A percentile compares a stretch with the other conserved stretches of the same genome.
These are phyloP conservation scores for Andrena minutula DNA, from an alignment of 2,888 invertebrate species.

Conservation along the genomic window DNA sequence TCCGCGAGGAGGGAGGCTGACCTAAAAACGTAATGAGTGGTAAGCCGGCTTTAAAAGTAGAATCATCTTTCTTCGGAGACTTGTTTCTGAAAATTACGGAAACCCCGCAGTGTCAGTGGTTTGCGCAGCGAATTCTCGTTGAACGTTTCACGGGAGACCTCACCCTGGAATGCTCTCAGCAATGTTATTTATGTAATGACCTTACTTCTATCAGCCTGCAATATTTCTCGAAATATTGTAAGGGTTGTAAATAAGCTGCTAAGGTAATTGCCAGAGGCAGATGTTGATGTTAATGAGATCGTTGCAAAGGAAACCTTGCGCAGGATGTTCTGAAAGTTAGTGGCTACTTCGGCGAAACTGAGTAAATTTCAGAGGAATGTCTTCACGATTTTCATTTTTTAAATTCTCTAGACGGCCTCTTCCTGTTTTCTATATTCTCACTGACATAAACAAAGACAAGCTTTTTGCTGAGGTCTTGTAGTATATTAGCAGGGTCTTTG, in stretches of 20 bases:
- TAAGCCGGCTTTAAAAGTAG: constrained; percentile 51
- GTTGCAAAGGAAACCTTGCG: not conserved
- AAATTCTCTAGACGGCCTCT: too few species aligned
- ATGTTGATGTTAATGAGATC: not conserved
- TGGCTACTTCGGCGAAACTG: too few species aligned
- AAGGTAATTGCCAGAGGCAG: not conserved
- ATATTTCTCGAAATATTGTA: not conserved
- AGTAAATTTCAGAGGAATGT: too few species aligned
- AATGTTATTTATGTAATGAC: not conserved
- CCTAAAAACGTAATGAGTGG: constrained; percentile 56
- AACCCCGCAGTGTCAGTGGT: not conserved
- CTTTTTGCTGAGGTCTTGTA: too few species aligned
- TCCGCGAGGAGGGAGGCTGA: constrained; percentile 15
- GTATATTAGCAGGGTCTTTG: too few species aligned
- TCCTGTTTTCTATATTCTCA: too few species aligned
- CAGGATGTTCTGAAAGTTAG: too few species aligned
- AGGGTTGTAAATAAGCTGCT: not conserved
- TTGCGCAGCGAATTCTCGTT: not conserved
- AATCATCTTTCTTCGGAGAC: constrained; percentile 38
- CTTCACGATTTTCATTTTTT: too few species aligned
- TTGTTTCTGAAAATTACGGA: constrained; percentile 33
- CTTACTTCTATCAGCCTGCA: not conserved
- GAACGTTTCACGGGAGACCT: not conserved
- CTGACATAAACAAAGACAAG: too few species aligned
- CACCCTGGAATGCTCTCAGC: not conserved